phyloP scores from a whole-genome alignment of 2,113 vertebrate species.

The Notothenia coriiceps region DNA sequence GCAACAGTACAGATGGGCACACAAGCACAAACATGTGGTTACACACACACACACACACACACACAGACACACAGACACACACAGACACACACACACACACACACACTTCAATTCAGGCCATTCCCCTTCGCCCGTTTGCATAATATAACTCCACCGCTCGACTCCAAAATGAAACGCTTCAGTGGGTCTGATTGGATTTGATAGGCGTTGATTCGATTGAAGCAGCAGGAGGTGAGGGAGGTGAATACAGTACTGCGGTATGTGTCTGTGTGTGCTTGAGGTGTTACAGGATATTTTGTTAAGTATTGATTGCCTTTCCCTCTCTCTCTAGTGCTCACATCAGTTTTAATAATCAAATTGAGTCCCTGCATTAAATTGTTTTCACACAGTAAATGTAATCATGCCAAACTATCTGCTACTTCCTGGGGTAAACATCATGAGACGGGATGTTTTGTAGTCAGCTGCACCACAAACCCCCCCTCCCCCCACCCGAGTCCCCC shows the following conservation, averaged over 20 bases:
- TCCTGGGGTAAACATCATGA: conserved; percentile 1
- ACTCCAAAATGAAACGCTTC: conserved; percentile 71
- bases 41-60: not conserved
- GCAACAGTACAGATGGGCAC: conserved; percentile 12
- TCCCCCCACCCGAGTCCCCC: not conserved
- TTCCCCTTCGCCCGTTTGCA: conserved; percentile 30
- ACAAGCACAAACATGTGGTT: not conserved
- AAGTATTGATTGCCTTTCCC: not conserved
- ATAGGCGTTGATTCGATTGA: conserved; percentile 69
- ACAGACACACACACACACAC: not conserved
- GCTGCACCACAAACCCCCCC: not conserved
- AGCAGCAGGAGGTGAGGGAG: conserved; percentile 20
- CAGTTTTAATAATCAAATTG: not conserved
- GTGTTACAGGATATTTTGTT: conserved; percentile 20
- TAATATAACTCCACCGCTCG: conserved; percentile 61
- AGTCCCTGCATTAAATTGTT: not conserved
- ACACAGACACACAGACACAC: not conserved
- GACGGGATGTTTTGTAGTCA: not conserved
- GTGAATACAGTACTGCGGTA: conserved; percentile 7
- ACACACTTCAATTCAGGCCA: conserved; percentile 19
- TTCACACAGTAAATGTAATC: not conserved
- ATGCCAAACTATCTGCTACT: not conserved
- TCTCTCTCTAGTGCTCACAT: not conserved
- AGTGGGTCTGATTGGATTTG: conserved; percentile 74
- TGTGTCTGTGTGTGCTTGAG: conserved; percentile 26